These are phyloP conservation scores for Metallyticus violacea DNA, from an alignment of 2,888 invertebrate genomes.

Conservation along the genomic window DNA sequence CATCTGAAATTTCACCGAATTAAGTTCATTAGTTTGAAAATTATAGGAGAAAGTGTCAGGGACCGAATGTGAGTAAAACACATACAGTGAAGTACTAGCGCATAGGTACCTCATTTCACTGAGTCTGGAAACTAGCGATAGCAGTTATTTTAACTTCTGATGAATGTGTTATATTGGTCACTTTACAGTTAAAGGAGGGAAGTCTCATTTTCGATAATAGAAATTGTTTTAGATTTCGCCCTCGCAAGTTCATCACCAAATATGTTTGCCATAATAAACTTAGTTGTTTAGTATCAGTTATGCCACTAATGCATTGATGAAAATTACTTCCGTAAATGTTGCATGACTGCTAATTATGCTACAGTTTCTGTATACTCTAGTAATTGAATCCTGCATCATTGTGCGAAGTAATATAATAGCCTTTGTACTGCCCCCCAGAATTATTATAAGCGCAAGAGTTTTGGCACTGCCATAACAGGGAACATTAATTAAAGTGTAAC, in stretches of 20 bases:
- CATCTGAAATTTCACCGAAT: no score
- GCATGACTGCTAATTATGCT: neutral
- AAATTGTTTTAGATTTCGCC: neutral
- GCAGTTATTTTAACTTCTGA: no score
- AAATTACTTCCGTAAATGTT: neutral
- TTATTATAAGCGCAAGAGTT: neutral
- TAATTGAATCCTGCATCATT: neutral
- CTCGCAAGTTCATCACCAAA: neutral
- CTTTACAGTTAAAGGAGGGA: no score
- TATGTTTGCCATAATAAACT: neutral
- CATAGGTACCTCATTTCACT: no score
- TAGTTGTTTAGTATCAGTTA: neutral
- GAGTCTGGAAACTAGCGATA: no score
- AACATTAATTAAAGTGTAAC: neutral
- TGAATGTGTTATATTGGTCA: no score
- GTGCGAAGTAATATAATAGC: neutral
- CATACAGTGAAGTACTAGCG: no score
- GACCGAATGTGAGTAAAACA: no score
- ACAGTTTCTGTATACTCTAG: neutral
- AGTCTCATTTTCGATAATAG: no score
- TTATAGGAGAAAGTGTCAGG: no score
- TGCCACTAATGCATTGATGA: neutral
- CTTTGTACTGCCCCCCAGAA: neutral
- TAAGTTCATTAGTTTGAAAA: no score
- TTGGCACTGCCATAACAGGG: neutral